Base-by-base conservation (phyloP, 2,797 vertebrate genomes). In the Orientallactaga sibirica region DNA sequence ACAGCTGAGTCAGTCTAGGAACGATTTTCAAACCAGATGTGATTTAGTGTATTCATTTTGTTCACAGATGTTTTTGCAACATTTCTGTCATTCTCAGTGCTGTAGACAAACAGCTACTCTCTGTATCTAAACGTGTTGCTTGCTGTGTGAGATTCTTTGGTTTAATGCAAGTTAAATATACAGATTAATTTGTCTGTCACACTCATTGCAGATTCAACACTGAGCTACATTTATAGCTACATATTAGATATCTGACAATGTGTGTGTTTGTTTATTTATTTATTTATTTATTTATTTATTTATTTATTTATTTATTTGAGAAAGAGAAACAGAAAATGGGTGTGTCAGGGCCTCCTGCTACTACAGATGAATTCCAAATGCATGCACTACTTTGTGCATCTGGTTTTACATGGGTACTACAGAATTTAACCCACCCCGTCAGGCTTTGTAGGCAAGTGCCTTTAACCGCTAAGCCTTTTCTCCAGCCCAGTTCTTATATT, bases 131-230 rank as follows among this genome's bases (percentile, higher is more conserved):
- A 89, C 18, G 84, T n/a, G 20, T 37, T 64, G 5, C 22, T 55
- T 86, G 29, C 12, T 37, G 1, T 73, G 15, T 91, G 83, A 37
- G 2, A 2, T 75, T 92, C 82, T 82, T 81, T 90, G 37, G 33
- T 85, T 93, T 92, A 78, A 37, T 27, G 48, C 16, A 33, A 43
- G 79, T 92, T 88, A 85, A 83, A 82, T 82, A 61, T 7, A 52
- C 16, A 92, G 33, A 52, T 79, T 82, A 14, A 71, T 25, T 71
- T 84, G 6, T 20, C 16, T 64, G 2, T 85, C 11, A 58, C 5
- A 74, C 2, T 79, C 33, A 68, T 75, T 88, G 64, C 79, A 62
- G 37, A 66, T 71, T 86, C 62, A 90, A 37, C 61, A 95, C 25
- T 48, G 22, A 73, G 15, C 33, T 76, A 78, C 1, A 25, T 80